Evolutionary conservation across 2,888 invertebrate genomes (phyloP).

Genomic region (Ellobium chinense): DNA sequence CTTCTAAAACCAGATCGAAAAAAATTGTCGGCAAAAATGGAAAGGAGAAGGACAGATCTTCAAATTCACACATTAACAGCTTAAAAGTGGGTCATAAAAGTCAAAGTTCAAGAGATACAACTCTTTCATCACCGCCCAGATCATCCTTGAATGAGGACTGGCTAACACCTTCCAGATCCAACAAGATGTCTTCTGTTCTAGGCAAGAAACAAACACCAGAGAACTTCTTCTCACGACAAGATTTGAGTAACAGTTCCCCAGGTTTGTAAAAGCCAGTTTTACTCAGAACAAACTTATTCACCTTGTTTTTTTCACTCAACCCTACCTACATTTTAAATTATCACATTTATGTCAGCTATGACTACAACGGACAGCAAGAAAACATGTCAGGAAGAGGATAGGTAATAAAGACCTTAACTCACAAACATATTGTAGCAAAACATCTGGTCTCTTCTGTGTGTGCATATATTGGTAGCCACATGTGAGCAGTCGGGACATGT

Average conservation of each 20-base stretch:
- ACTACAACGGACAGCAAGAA: no score
- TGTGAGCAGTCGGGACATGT: no score
- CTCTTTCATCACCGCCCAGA: background rate
- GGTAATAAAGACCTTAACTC: no score
- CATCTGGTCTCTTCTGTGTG: no score
- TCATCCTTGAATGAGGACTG: background rate
- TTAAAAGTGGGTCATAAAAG: background rate
- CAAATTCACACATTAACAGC: background rate
- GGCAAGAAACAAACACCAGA: background rate
- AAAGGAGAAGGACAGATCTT: conserved; percentile 27
- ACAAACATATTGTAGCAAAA: no score
- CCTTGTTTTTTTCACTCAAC: background rate
- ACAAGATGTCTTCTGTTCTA: conserved; percentile 9
- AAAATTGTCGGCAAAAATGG: conserved; percentile 44
- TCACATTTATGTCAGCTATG: no score
- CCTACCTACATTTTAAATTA: background rate
- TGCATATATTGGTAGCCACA: no score
- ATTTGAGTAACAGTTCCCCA: background rate
- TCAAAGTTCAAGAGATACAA: conserved; percentile 10
- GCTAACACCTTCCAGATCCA: background rate
- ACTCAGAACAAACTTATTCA: background rate
- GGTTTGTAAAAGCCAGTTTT: conserved; percentile 21
- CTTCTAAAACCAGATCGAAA: conserved; percentile 42
- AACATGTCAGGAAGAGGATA: no score
- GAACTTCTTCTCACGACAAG: conserved; percentile 11